phyloP scores from a whole-genome alignment of 2,113 vertebrate genomes.

The Neopipo cinnamomea region DNA sequence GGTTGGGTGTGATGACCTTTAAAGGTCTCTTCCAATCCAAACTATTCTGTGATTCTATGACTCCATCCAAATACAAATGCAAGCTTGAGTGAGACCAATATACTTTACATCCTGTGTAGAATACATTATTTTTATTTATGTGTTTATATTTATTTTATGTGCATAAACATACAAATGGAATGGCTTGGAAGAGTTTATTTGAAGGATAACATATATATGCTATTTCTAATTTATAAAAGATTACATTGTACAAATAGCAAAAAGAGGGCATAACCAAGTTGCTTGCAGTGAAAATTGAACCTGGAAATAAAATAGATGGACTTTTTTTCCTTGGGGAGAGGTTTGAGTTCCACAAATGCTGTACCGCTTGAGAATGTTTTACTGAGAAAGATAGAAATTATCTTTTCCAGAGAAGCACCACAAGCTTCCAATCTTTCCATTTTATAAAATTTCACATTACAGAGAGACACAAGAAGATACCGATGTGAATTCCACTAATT shows the following conservation, averaged over 20 bases:
- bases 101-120: background rate
- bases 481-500: background rate
- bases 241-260: background rate
- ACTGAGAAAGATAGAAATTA: background rate
- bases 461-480: background rate
- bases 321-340: background rate
- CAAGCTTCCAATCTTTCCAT: background rate
- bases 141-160: too few species aligned
- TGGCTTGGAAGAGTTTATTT: conserved; percentile 1
- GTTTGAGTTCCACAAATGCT: background rate
- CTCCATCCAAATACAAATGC: background rate
- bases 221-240: background rate
- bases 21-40: background rate
- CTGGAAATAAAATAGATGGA: background rate
- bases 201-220: background rate
- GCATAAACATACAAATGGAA: background rate
- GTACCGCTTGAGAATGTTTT: background rate
- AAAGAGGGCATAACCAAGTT: background rate
- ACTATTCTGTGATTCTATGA: background rate
- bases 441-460: background rate
- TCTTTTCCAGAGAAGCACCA: background rate
- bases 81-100: background rate
- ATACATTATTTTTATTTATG: conserved; percentile 4
- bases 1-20: background rate
- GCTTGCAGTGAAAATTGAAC: background rate